Evolutionary conservation across 2,888 invertebrate genomes (phyloP), one percentile per base, ranked within the genome.

Genomic region (Plebejus melissa): DNA sequence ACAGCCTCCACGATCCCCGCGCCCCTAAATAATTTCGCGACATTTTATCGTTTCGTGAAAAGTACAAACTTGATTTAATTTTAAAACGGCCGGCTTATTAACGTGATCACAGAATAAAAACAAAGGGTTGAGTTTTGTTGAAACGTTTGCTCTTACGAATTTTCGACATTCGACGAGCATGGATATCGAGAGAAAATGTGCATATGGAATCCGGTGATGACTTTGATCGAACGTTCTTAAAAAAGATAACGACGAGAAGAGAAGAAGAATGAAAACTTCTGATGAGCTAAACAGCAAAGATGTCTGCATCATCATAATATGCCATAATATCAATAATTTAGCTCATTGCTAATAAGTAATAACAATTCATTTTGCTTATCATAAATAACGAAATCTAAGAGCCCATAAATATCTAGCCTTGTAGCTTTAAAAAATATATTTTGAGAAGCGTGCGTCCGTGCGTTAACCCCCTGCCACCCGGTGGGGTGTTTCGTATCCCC

Each of bases 361-460:
- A 65, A 65, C 65, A 65, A 65, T 65, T 65, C 32, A 65, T 65
- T 65, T 65, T 65, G 65, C 54, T 54, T 32, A 54, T 72, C 72
- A 72, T 72, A 72, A 72, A 72, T 72, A 72, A 72, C 72, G 32
- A 72, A 72, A 72, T 72, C 72, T 72, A 72, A 72, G 50, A 72
- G 72, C 72, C 72, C 72, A 72, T 72, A 72, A 72, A 72, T 74
- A 57, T 74, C 74, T 82, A 80, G 83, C 72, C 72, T 72, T 72
- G 72, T 72, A 72, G 72, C 72, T 72, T 72, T 72, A 72, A 85
- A 86, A 85, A 87, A 85, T 78, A 83, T 86, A 87, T 88, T 87
- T 85, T 83, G 82, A 85, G 85, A 84, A 85, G 79, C 84, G 85
- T 84, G 87, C 79, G 76, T 75, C 83, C 90, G 90, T 89, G 90